Evolutionary conservation across 2,113 vertebrate genomes (phyloP), one percentile per base, ranked within the genome.

Genomic region (Chaetops frenatus): DNA sequence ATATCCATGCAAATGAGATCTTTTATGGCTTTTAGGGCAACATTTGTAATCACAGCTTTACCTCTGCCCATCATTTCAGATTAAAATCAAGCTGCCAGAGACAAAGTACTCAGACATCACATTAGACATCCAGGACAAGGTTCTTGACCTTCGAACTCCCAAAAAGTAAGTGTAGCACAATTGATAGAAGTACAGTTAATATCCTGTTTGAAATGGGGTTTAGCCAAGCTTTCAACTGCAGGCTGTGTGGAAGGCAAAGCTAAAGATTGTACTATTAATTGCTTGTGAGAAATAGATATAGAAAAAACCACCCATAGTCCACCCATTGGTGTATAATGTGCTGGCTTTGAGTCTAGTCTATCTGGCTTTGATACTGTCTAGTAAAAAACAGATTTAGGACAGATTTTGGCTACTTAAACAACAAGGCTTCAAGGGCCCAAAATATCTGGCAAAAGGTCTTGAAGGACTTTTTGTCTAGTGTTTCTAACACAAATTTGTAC

Each of bases 21-120:
- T 97, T 81, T 60, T n/a, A 11, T 56, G n/a, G 62, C 47, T 69
- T 87, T 31, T 61, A 67, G 69, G 50, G 51, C 25, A 88, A 58
- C 27, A 15, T 33, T 35, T 51, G 65, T 86, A 88, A 85, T 79
- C 69, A 53, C 50, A 83, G 42, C 36, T 88, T 88, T 97, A 82
- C 47, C 78, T 93, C n/a, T 96, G 45, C 64, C 84, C 94, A 74
- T 95, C n/a, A 13, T 95, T 95, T 95, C 86, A 99, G 99, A 97
- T 99, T 77, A 99, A 98, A 98, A 98, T 99, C 97, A 98, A 99
- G 92, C 97, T 99, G 7, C 99, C 99, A 28, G 98, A 98, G 61
- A 99, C 98, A 7, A 98, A 98, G 90, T 80, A 94, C 74, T 97
- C 98, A 60, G 99, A 99, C 50, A 97, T 99, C 82, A 70, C 97